These are phyloP conservation scores for Hyppa rectilinea DNA, from an alignment of 2,888 invertebrate species.

Conservation along the genomic window DNA sequence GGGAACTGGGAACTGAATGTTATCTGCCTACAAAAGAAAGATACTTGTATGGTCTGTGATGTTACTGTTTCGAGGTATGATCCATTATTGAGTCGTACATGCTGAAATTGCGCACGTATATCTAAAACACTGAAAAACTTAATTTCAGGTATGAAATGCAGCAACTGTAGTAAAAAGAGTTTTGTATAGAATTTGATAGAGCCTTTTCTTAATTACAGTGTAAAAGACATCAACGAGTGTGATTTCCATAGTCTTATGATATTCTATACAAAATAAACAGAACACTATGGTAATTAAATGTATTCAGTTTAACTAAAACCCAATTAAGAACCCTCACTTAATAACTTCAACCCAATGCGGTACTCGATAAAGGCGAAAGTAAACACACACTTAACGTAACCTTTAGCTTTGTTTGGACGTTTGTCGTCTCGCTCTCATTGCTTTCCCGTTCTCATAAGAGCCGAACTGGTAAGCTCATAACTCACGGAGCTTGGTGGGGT, in stretches of 20 bases:
- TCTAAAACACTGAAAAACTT: background rate
- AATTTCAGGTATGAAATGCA: background rate
- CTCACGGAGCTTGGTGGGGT: slow-evolving; percentile 81
- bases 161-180: background rate
- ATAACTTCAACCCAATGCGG: slow-evolving; percentile 42
- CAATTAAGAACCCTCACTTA: slow-evolving; percentile 17
- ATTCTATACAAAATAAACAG: background rate
- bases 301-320: slow-evolving; percentile 19
- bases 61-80: slow-evolving; percentile 23
- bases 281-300: background rate
- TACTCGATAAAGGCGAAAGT: slow-evolving; percentile 63
- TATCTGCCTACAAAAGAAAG: slow-evolving; percentile 60
- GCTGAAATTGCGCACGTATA: background rate
- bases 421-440: slow-evolving; percentile 75
- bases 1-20: slow-evolving; percentile 70
- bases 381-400: slow-evolving; percentile 76
- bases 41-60: slow-evolving; percentile 31
- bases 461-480: slow-evolving; percentile 83
- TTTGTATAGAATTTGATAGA: background rate
- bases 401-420: slow-evolving; percentile 71
- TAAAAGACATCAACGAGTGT: slow-evolving; percentile 57
- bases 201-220: slow-evolving; percentile 6
- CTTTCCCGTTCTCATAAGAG: slow-evolving; percentile 75
- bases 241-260: no score
- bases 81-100: background rate